phyloP scores from a whole-genome alignment of 2,113 vertebrate genomes.

The Mesitornis unicolor region DNA sequence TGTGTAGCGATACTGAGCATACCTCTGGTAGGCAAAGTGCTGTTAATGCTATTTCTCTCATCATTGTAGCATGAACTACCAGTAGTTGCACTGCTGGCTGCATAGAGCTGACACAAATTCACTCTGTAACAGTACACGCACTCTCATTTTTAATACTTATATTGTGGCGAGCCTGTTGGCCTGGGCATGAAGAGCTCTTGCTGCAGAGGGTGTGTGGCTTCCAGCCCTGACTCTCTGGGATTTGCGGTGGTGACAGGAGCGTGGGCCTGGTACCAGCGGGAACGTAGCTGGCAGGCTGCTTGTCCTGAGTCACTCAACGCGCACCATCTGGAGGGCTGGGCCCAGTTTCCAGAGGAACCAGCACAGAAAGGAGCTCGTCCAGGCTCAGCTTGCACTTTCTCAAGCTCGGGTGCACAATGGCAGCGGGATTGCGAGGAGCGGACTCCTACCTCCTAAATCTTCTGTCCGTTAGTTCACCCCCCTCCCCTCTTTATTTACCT shows the following conservation, averaged over 20 bases:
- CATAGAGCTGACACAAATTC: not conserved
- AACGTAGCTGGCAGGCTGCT: not conserved
- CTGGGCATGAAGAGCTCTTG: not conserved
- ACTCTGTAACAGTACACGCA: not conserved
- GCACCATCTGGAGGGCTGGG: not conserved
- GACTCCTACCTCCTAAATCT: conserved; percentile 50
- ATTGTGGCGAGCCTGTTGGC: not conserved
- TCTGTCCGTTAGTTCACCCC: not conserved
- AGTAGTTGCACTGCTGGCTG: not conserved
- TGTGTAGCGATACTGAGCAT: not conserved
- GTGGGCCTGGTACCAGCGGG: not conserved
- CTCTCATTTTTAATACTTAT: not conserved
- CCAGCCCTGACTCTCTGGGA: not conserved
- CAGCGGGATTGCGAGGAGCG: not conserved
- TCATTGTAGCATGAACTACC: not conserved
- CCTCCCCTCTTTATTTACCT: conserved; percentile 13
- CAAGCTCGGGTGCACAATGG: conserved; percentile 34
- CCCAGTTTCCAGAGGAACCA: conserved; percentile 64
- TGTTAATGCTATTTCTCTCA: not conserved
- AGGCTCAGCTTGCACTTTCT: conserved; percentile 38
- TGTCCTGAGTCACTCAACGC: not conserved
- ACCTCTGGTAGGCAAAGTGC: not conserved
- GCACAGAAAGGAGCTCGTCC: not conserved
- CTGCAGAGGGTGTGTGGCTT: not conserved
- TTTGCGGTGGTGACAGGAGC: not conserved